Evolutionary conservation across 2,888 invertebrate genomes (phyloP), one percentile per base, ranked within the genome.

Genomic region (Synanthedon myopaeformis): DNA sequence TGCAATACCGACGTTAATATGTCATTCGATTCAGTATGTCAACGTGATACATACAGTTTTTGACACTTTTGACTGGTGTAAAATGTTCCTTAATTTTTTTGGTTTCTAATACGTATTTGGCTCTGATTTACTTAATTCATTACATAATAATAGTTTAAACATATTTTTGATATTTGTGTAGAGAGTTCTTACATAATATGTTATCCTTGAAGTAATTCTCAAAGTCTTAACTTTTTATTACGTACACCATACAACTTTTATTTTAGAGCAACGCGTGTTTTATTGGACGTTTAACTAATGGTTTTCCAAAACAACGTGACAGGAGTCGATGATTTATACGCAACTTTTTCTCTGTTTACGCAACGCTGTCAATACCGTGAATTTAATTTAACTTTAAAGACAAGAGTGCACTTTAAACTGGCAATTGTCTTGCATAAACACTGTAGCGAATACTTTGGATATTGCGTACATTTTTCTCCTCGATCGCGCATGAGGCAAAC

Each of bases 401-500:
- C 45, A 14, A 45, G n/a, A 69, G 60, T 71, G 69, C 70, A 70
- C 62, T 68, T 60, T 60, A 58, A 61, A 60, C 58, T 59, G 63
- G 59, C 64, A 61, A 70, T 65, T 60, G 54, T 51, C 57, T 61
- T 58, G 58, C 66, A 69, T 74, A 74, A 76, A 78, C 72, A 76
- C 70, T 70, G 73, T 62, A 67, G 64, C 66, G 64, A 68, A 70
- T 70, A 66, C 67, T 68, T 69, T 61, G 65, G 63, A 64, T 74
- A 71, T 76, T 73, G 70, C 73, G 70, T 70, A 75, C 70, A 76
- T 79, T 76, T 77, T 74, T 77, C 78, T 78, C 67, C 68, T 64
- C 75, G 68, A 82, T 82, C 77, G 80, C 72, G 69, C 76, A 78
- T 72, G 79, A 76, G 75, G 74, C 78, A 79, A 83, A 85, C 80